These are phyloP conservation scores for Chinchilla lanigera DNA, from an alignment of 2,113 vertebrate genomes.

Conservation along the genomic window DNA sequence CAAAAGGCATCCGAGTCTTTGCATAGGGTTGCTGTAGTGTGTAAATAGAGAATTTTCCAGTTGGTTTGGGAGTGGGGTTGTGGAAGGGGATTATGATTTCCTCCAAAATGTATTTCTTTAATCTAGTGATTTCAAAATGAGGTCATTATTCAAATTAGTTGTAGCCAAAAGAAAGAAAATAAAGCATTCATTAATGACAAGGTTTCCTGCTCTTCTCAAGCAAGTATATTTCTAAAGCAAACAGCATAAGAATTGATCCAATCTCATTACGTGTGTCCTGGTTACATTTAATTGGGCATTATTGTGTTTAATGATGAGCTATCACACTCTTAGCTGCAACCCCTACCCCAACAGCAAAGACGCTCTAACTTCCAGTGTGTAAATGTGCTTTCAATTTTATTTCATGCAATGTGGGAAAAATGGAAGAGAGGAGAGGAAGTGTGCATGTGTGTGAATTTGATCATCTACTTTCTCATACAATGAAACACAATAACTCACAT, in stretches of 20 bases:
- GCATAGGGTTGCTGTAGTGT: background rate
- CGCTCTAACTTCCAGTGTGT: slow-evolving; percentile 11
- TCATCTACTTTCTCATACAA: slow-evolving; percentile 45
- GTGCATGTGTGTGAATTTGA: background rate
- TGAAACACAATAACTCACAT: background rate
- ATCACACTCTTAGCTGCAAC: background rate
- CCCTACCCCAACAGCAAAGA: background rate
- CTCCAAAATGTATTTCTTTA: slow-evolving; percentile 53
- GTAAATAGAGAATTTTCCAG: background rate
- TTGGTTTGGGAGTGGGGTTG: background rate
- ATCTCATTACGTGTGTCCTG: slow-evolving; percentile 46
- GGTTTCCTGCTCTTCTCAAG: slow-evolving; percentile 62
- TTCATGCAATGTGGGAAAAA: background rate
- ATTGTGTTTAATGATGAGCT: background rate
- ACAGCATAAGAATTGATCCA: slow-evolving; percentile 77
- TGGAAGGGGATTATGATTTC: background rate
- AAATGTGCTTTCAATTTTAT: slow-evolving; percentile 26
- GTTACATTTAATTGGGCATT: slow-evolving; percentile 71
- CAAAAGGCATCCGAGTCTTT: background rate
- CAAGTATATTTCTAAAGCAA: slow-evolving; percentile 76
- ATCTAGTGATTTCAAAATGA: background rate
- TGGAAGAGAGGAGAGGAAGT: background rate
- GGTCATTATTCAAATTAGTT: slow-evolving; percentile 53
- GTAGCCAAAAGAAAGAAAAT: slow-evolving; percentile 50
- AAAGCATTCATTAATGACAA: slow-evolving; percentile 69